phyloP scores from a whole-genome alignment of 2,113 vertebrate species.

The Natator depressus region DNA sequence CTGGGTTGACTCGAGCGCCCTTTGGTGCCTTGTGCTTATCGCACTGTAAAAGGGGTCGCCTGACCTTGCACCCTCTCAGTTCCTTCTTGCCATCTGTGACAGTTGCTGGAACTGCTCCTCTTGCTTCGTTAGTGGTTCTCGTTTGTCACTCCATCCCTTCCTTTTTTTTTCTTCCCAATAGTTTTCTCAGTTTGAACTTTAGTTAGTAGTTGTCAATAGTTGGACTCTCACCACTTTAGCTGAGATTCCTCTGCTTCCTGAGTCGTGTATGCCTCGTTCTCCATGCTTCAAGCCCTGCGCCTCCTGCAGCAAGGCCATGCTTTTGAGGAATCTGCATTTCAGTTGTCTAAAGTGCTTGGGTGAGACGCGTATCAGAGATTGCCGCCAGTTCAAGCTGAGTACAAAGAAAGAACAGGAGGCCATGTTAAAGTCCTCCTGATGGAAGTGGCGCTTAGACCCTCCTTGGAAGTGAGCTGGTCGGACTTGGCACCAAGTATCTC shows the following conservation, averaged over 20 bases:
- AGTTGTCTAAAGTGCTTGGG: neutral
- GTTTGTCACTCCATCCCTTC: neutral
- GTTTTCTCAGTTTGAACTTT: neutral
- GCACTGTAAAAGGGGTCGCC: neutral
- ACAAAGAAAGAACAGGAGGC: neutral
- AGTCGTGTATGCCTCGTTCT: neutral
- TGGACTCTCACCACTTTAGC: neutral
- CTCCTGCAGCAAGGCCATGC: neutral
- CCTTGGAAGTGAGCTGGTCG: neutral
- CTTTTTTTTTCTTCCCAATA: neutral
- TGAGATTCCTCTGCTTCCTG: neutral
- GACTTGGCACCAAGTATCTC: no score
- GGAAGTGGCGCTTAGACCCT: neutral
- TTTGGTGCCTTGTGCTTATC: neutral
- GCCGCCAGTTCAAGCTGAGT: neutral
- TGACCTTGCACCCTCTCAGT: neutral
- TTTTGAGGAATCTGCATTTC: neutral
- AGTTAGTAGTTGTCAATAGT: neutral
- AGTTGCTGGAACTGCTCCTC: neutral
- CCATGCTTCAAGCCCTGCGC: neutral
- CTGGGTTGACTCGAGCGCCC: neutral
- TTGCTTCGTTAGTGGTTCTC: neutral
- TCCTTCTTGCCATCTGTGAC: neutral
- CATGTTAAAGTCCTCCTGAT: neutral
- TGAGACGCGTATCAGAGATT: neutral